phyloP scores from a whole-genome alignment of 2,113 vertebrate genomes.

The Nothobranchius kuhntae region DNA sequence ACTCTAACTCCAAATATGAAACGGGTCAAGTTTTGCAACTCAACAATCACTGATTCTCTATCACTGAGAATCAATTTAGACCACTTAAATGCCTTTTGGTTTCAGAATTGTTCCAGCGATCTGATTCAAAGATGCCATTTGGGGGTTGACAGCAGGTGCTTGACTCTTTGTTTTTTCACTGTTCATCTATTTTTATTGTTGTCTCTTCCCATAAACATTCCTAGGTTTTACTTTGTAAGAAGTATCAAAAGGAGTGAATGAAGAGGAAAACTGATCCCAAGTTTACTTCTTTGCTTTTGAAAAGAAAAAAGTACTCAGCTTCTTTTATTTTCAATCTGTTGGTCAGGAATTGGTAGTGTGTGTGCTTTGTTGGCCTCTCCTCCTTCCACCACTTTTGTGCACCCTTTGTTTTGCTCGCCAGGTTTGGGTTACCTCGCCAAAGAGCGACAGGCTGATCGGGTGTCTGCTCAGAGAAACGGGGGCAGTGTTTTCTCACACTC shows the following conservation, averaged over 20 bases:
- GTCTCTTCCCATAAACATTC: not conserved
- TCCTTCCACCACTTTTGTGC: constrained; percentile 63
- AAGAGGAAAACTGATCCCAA: constrained; percentile 9
- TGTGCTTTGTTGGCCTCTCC: constrained; percentile 20
- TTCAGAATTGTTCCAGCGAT: not conserved
- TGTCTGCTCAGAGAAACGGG: constrained; percentile 72
- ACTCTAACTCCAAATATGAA: too few relatives aligned
- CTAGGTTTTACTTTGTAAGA: constrained; percentile 53
- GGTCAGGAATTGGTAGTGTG: constrained; percentile 40
- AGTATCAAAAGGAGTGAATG: constrained; percentile 9
- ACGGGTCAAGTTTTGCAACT: too few relatives aligned
- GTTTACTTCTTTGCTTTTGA: constrained; percentile 16
- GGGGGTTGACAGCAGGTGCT: too few relatives aligned
- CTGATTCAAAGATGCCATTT: not conserved
- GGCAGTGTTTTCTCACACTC: constrained; percentile 77
- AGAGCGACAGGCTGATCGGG: constrained; percentile 59
- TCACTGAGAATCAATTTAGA: too few relatives aligned
- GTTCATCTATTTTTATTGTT: not conserved
- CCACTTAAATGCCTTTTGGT: too few relatives aligned
- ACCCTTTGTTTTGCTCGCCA: constrained; percentile 74
- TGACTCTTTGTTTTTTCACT: not conserved
- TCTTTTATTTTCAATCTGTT: constrained; percentile 18
- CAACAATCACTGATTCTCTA: too few relatives aligned
- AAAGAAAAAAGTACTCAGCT: constrained; percentile 17
- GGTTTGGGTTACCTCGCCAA: constrained; percentile 70